A percentile compares a stretch with the other conserved stretches of the same genome.
Evolutionary conservation across 2,797 vertebrate species (phyloP).

Genomic region (Pitangus sulphuratus): DNA sequence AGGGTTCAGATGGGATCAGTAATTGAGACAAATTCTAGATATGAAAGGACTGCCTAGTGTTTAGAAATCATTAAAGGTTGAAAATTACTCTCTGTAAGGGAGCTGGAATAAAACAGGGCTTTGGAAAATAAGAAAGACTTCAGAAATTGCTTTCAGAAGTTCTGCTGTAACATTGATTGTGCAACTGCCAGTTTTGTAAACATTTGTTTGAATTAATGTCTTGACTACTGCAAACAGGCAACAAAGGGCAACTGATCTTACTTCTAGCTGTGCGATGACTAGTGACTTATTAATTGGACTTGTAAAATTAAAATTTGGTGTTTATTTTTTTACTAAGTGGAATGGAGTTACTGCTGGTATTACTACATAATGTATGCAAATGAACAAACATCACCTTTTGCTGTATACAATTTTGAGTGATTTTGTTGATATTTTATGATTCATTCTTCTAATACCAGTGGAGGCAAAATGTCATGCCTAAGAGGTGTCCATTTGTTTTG

Average conservation of each 20-base stretch:
- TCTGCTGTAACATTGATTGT: not conserved
- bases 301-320: not conserved
- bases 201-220: not conserved
- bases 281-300: not conserved
- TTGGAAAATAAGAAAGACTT: not conserved
- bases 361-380: not conserved
- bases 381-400: not conserved
- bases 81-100: not conserved
- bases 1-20: not conserved
- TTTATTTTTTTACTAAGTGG: not conserved
- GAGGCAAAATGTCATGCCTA: not conserved
- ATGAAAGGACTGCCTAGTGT: not conserved
- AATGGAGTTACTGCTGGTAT: not conserved
- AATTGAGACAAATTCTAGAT: not conserved
- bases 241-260: not conserved
- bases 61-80: not conserved
- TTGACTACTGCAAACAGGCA: not conserved
- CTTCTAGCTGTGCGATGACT: not conserved
- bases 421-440: not conserved
- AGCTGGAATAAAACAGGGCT: not conserved
- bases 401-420: not conserved
- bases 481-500: not conserved
- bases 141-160: not conserved
- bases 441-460: not conserved
- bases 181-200: not conserved